Conservation (phyloP, 1,140 invertebrate genomes). For the Philotrypesis tridentata region DNA sequence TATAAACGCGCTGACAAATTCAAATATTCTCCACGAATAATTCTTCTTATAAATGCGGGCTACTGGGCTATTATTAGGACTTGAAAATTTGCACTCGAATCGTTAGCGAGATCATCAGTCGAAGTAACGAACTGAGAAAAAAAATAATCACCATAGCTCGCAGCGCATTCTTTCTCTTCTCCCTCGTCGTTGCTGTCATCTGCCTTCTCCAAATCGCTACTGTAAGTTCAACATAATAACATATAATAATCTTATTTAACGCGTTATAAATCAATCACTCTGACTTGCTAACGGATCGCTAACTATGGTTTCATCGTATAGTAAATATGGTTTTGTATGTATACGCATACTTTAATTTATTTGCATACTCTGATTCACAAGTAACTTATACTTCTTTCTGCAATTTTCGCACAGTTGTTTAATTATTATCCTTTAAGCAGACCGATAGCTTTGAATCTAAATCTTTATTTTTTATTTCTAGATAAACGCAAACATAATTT, state of each 20-base stretch:
- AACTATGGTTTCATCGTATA: neutral
- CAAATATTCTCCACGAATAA: neutral
- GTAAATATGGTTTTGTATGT: neutral
- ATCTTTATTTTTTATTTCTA: too few species aligned
- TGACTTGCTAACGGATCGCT: neutral
- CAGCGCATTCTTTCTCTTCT: neutral
- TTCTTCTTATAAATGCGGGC: constrained; percentile 13
- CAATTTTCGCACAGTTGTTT: too few species aligned
- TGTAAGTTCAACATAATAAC: constrained; percentile 9
- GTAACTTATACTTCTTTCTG: too few species aligned
- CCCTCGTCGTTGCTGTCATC: neutral
- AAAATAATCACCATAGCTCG: constrained; percentile 6
- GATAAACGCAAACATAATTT: too few species aligned
- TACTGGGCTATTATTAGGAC: neutral
- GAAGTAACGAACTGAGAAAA: neutral
- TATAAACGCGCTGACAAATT: too few species aligned
- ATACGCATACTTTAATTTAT: neutral
- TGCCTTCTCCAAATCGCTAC: constrained; percentile 7
- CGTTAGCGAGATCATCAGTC: neutral
- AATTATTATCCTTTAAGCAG: too few species aligned
- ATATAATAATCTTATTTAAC: neutral
- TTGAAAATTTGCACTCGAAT: neutral
- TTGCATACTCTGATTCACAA: neutral
- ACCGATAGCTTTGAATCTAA: too few species aligned
- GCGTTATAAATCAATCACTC: neutral